Conservation (phyloP, 2,113 vertebrate species). For the Probosciger aterrimus region DNA sequence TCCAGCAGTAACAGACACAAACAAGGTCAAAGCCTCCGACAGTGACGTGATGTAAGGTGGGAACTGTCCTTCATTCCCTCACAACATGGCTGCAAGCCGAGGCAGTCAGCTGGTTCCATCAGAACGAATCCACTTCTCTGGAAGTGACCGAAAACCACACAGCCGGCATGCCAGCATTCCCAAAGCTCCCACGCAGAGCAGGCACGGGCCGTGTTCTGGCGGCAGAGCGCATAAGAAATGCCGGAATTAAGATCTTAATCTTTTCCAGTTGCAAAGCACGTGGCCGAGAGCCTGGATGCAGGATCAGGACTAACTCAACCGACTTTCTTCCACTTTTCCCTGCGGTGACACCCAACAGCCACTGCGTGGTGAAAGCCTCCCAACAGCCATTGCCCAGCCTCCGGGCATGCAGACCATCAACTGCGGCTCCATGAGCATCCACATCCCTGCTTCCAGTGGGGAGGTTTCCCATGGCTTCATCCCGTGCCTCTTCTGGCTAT, state of each 20-base stretch:
- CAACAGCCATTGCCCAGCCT: not conserved
- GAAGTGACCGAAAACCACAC: not conserved
- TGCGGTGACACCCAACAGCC: rapidly evolving
- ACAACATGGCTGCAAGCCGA: rapidly evolving
- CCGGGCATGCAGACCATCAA: not conserved
- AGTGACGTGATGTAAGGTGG: rapidly evolving
- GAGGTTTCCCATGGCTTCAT: not conserved
- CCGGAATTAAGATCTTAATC: not conserved
- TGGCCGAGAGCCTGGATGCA: not conserved
- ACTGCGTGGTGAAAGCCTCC: rapidly evolving
- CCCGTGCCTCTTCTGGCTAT: not conserved
- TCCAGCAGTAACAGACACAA: not conserved
- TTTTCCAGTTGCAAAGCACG: not conserved
- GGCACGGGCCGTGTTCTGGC: rapidly evolving
- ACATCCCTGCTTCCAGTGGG: not conserved
- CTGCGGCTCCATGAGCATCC: not conserved
- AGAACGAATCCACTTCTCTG: not conserved
- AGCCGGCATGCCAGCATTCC: rapidly evolving
- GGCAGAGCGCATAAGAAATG: not conserved
- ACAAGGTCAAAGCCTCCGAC: not conserved
- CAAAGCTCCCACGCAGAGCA: not conserved
- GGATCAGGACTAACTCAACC: not conserved
- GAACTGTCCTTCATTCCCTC: not conserved
- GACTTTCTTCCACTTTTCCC: not conserved
- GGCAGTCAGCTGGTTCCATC: not conserved